Base-by-base conservation (phyloP, 2,797 vertebrate genomes). In the Tenualosa ilisha region DNA sequence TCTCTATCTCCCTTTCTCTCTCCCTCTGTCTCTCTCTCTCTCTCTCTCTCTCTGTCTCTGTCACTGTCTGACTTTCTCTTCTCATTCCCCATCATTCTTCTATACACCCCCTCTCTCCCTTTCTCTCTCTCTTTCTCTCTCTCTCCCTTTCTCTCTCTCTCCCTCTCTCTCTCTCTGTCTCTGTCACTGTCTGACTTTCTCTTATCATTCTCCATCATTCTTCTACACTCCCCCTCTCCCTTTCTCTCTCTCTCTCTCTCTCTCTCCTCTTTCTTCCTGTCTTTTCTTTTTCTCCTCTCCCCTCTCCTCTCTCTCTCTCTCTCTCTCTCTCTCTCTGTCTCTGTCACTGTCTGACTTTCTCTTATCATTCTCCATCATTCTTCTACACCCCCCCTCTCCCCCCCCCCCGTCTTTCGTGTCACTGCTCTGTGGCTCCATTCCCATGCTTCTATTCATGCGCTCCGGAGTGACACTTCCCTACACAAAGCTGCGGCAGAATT, bases 401-500 rank as follows among this genome's bases (percentile, higher is more conserved):
- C 40, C 63, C 85, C 13, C 22, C 49, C 83, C 68, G 46, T 53
- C 92, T 93, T 93, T 93, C 88, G 94, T 94, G 88, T 90, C 88
- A 86, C 93, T 91, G 91, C 92, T 87, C 81, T 86, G 82, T 89
- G 63, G 65, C 88, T 91, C 92, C 81, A 91, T 94, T 94, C 94
- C 93, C 93, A 95, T 93, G 91, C 92, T 92, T 91, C 90, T 85
- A 75, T 90, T 89, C 89, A 82, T 88, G 82, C 79, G 61, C 81
- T 86, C 79, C 79, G 82, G 63, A 83, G 65, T 85, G 86, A 68
- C 83, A 86, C 79, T 84, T 86, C 46, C 82, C 65, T 63, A 91
- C 89, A 94, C 93, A 95, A 95, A 95, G 94, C 93, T 92, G 93
- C 92, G 90, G 91, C 94, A 93, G 94, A 94, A 95, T 95, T 87